A percentile compares a stretch with the other conserved stretches of the same genome.
These are phyloP conservation scores for Sphaeridia pumilis DNA, from an alignment of 2,888 invertebrate species.

Conservation along the genomic window DNA sequence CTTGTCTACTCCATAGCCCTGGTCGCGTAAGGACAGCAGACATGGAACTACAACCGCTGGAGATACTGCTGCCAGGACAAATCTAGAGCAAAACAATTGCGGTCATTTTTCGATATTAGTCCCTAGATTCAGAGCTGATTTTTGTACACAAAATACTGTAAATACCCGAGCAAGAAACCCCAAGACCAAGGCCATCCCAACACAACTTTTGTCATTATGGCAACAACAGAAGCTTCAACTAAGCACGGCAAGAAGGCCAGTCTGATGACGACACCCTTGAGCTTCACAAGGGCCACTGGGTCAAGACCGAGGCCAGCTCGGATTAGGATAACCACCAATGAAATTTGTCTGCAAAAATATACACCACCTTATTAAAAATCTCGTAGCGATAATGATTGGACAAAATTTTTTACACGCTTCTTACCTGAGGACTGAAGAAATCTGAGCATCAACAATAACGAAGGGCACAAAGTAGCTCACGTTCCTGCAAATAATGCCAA, in stretches of 20 bases:
- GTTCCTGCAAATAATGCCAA: constrained; percentile 57
- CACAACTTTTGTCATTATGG: constrained; percentile 46
- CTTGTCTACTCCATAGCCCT: constrained; percentile 55
- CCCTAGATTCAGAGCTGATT: too few species aligned
- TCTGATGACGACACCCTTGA: constrained; percentile 47
- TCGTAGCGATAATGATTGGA: too few species aligned
- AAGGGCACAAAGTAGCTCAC: constrained; percentile 11
- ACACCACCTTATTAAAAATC: too few species aligned
- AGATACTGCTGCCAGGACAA: constrained; percentile 56
- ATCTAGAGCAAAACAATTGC: too few species aligned
- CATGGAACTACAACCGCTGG: constrained; percentile 62
- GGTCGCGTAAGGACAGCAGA: constrained; percentile 50
- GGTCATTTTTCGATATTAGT: too few species aligned
- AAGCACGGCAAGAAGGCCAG: constrained; percentile 51
- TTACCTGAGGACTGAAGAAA: constrained; percentile 17
- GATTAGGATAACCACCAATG: constrained; percentile 52
- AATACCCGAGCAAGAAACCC: constrained; percentile 46
- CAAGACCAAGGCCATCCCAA: constrained; percentile 52
- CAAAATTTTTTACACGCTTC: too few species aligned
- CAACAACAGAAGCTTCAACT: constrained; percentile 46
- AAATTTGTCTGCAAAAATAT: constrained; percentile 48
- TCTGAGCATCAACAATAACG: constrained; percentile 1
- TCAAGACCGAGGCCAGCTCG: constrained; percentile 55
- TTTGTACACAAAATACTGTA: too few species aligned
- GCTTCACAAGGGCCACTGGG: constrained; percentile 46